These are phyloP conservation scores for Perca schrenkii DNA, from an alignment of 2,113 vertebrate genomes.

Conservation along the genomic window DNA sequence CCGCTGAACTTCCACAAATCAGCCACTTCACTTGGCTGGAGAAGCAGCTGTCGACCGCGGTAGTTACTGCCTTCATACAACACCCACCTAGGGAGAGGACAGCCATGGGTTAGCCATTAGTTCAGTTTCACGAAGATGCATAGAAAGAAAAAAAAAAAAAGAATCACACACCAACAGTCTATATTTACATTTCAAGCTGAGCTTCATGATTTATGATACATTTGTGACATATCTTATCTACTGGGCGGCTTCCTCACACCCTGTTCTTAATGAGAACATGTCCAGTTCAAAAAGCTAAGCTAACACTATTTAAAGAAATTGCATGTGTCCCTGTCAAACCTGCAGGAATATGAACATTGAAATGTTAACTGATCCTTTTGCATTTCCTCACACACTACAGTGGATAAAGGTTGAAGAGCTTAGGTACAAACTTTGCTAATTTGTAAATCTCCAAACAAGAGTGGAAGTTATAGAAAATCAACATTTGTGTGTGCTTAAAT, in stretches of 20 bases:
- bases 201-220: not conserved
- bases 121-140: not conserved
- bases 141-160: not conserved
- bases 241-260: not conserved
- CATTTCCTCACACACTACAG: not conserved
- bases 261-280: not conserved
- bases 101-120: not conserved
- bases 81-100: slow-evolving; percentile 87
- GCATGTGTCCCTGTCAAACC: slow-evolving; percentile 20
- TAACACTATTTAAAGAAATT: slow-evolving; percentile 23
- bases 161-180: not conserved
- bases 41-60: slow-evolving; percentile 90
- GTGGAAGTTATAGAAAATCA: not conserved
- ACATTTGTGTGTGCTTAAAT: not conserved
- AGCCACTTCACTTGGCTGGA: slow-evolving; percentile 86
- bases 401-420: not conserved
- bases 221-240: not conserved
- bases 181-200: not conserved
- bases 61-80: slow-evolving; percentile 91
- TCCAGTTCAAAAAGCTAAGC: not conserved
- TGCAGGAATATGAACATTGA: not conserved
- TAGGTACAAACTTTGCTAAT: not conserved
- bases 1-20: slow-evolving; percentile 86
- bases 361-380: not conserved
- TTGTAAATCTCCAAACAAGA: not conserved